phyloP scores from a whole-genome alignment of 2,888 invertebrate genomes.

The Choristoneura rosaceana region DNA sequence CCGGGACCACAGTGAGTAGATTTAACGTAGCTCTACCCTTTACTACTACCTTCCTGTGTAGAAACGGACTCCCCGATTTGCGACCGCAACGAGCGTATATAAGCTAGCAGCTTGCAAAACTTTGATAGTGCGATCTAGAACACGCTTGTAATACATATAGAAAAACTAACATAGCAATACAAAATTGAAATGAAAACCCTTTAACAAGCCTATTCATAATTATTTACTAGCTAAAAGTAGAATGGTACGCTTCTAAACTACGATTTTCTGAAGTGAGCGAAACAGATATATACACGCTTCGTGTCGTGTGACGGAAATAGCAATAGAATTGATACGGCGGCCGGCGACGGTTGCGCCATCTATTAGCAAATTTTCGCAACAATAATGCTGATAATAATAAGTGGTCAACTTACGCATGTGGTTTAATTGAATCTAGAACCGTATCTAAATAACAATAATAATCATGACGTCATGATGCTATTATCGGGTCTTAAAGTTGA shows the following conservation, averaged over 20 bases:
- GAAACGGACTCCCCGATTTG: slow-evolving; percentile 38
- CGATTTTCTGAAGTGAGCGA: slow-evolving; percentile 3
- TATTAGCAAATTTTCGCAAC: slow-evolving; percentile 30
- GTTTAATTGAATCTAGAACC: background rate
- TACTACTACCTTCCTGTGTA: slow-evolving; percentile 39
- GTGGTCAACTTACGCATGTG: slow-evolving; percentile 4
- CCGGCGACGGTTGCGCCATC: slow-evolving; percentile 34
- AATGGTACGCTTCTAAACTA: background rate
- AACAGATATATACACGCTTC: slow-evolving; percentile 28
- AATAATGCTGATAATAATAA: slow-evolving; percentile 26
- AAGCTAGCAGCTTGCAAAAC: slow-evolving; percentile 23
- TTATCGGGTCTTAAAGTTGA: too few relatives aligned
- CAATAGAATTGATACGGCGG: slow-evolving; percentile 29
- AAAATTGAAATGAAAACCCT: background rate
- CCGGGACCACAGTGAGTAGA: slow-evolving; percentile 31
- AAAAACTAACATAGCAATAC: background rate
- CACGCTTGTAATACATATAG: background rate
- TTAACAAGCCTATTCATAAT: background rate
- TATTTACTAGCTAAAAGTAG: background rate
- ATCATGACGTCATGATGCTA: too few relatives aligned
- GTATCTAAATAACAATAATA: too few relatives aligned
- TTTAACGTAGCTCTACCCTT: slow-evolving; percentile 37
- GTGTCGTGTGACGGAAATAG: slow-evolving; percentile 35
- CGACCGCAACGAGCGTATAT: slow-evolving; percentile 12
- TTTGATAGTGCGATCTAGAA: slow-evolving; percentile 38